Evolutionary conservation across 30 jellyfish, hydroid and myxozoan genomes (phyloP).

Genomic region (Turritopsis dohrnii): DNA sequence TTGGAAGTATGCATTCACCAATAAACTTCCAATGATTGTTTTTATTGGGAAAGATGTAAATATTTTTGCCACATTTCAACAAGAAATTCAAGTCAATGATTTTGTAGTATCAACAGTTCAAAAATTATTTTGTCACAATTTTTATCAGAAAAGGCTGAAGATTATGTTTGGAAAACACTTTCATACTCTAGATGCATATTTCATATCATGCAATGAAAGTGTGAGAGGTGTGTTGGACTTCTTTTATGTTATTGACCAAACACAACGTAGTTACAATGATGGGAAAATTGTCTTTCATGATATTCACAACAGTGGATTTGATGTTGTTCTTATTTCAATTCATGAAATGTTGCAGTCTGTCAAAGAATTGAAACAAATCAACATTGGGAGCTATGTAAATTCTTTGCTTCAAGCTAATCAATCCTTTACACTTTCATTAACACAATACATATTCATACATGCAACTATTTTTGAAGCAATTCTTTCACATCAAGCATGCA

Average conservation of each 20-base stretch:
- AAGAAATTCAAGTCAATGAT: neutral
- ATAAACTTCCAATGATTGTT: neutral
- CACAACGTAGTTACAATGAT: neutral
- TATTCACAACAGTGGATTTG: slow-evolving; percentile 3
- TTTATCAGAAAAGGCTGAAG: neutral
- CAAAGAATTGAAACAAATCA: neutral
- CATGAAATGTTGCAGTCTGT: neutral
- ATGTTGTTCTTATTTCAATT: neutral
- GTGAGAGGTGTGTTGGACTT: neutral
- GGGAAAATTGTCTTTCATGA: neutral
- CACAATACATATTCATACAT: neutral
- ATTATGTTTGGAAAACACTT: neutral
- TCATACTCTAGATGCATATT: neutral
- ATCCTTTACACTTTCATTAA: neutral
- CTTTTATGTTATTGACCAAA: neutral
- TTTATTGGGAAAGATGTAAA: neutral
- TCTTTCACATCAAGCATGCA: neutral
- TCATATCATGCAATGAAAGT: neutral
- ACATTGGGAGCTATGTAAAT: neutral
- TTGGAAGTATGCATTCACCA: neutral
- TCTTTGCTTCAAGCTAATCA: neutral
- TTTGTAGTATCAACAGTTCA: neutral
- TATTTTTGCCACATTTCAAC: neutral
- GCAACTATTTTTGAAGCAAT: neutral
- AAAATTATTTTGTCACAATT: neutral